phyloP scores from a whole-genome alignment of 1,140 invertebrate species.

The Drosophila albomicans region DNA sequence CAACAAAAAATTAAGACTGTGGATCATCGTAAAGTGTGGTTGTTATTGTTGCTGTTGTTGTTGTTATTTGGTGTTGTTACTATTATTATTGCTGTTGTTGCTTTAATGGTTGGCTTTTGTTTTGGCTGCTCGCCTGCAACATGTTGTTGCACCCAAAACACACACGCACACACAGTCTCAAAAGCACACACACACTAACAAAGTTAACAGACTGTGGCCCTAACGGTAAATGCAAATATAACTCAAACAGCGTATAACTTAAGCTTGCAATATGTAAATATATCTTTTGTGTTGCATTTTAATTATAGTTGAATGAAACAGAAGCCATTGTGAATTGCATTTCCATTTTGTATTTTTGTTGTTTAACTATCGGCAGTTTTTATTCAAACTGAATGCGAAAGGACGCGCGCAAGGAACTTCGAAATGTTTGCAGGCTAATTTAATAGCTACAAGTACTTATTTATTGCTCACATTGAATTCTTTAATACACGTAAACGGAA shows the following conservation, averaged over 20 bases:
- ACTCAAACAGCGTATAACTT: conserved; percentile 38
- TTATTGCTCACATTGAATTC: conserved; percentile 15
- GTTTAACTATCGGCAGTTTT: conserved; percentile 14
- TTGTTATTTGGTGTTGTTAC: conserved; percentile 36
- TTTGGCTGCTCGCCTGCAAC: conserved; percentile 43
- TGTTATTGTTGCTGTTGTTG: conserved; percentile 33
- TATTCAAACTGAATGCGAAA: conserved; percentile 26
- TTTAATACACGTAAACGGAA: not conserved
- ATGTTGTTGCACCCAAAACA: conserved; percentile 47
- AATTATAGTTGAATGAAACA: conserved; percentile 31
- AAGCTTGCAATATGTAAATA: conserved; percentile 28
- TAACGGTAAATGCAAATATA: conserved; percentile 54
- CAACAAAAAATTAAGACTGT: conserved; percentile 36
- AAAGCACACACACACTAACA: conserved; percentile 11
- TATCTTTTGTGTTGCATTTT: conserved; percentile 25
- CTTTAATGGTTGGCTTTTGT: conserved; percentile 24
- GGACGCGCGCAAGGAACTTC: conserved; percentile 25
- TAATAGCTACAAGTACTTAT: conserved; percentile 1
- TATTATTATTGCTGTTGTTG: conserved; percentile 38
- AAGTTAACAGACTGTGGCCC: conserved; percentile 24
- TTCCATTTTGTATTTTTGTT: not conserved
- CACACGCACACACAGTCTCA: conserved; percentile 19
- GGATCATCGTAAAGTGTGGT: conserved; percentile 44
- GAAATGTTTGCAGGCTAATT: not conserved
- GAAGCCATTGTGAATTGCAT: conserved; percentile 32